Percentiles rank a stretch among this genome's conserved stretches.
Conservation (phyloP, 2,888 invertebrate species). For the Synergus gifuensis region DNA sequence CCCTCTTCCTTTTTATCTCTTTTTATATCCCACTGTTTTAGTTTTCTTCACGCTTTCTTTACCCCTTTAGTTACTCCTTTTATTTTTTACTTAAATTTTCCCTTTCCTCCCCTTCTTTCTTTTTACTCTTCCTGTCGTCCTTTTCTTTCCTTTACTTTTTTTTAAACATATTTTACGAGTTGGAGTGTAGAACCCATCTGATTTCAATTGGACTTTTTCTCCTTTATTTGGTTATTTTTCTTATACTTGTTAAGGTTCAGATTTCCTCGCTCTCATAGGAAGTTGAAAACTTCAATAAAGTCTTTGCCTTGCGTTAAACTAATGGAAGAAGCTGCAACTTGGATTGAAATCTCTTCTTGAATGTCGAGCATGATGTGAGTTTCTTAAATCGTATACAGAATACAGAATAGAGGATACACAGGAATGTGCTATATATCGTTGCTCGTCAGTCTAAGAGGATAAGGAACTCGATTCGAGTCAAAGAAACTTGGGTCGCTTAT, state of each 20-base stretch:
- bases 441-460: constrained; percentile 66
- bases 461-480: constrained; percentile 66
- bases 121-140: neutral
- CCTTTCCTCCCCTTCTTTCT: neutral
- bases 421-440: constrained; percentile 49
- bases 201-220: neutral
- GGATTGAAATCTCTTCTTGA: neutral
- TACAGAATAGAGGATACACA: neutral
- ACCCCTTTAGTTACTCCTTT: neutral
- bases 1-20: constrained; percentile 44
- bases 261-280: constrained; percentile 33
- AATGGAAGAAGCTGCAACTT: constrained; percentile 52
- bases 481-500: constrained; percentile 58
- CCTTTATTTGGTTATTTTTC: neutral
- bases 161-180: no score
- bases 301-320: constrained; percentile 61
- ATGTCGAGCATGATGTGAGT: constrained; percentile 5
- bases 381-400: constrained; percentile 27
- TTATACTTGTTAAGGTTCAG: neutral
- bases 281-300: constrained; percentile 59
- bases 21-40: constrained; percentile 36
- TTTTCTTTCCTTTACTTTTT: neutral
- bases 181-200: no score
- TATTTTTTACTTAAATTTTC: no score
- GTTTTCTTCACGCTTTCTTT: constrained; percentile 1